Evolutionary conservation across 1,140 invertebrate genomes (phyloP), one percentile per base, ranked within the genome.

Genomic region (Drosophila ananassae): DNA sequence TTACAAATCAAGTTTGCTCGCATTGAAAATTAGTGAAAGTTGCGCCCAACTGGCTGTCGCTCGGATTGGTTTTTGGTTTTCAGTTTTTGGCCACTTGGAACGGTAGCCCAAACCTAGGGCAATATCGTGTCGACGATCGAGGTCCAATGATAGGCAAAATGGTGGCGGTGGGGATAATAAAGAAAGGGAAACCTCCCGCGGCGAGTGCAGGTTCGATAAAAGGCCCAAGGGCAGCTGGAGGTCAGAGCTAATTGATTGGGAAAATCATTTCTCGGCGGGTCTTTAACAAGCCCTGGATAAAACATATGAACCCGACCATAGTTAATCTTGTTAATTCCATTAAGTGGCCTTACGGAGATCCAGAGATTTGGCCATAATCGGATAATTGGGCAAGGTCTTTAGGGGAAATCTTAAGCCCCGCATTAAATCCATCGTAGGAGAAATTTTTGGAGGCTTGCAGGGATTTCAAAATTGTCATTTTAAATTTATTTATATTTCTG

Each of bases 91-190:
- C 50, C 69, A 73, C 10, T 48, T 34, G 58, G 60, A 80, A 80
- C 73, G 68, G 67, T 74, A 72, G 81, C 82, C 81, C 66, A 87
- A 75, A 87, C 81, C 81, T 85, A 85, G 81, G 81, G 81, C 81
- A 85, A 85, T 85, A 85, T 85, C 82, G 81, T 85, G 81, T 85
- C 84, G 82, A 56, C 81, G 82, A 85, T 85, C 81, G 59, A 25
- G 48, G 73, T 47, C 53, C 69, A 78, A 67, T 68, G 77, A 87
- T 81, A 67, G 58, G 22, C 25, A 48, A 39, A 64, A 60, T 58
- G 55, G 25, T 24, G 24, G 13, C 4, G 28, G 17, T 12, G 51
- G 32, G 17, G 66, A 60, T 22, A 55, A 39, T 58, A 44, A 50
- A 50, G 37, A 67, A 60, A 54, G 34, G 59, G 37, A 51, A 50